A percentile compares a stretch with the other conserved stretches of the same genome.
These are phyloP conservation scores for Macrocentrus cingulum DNA, from an alignment of 1,140 invertebrate species.

Conservation along the genomic window DNA sequence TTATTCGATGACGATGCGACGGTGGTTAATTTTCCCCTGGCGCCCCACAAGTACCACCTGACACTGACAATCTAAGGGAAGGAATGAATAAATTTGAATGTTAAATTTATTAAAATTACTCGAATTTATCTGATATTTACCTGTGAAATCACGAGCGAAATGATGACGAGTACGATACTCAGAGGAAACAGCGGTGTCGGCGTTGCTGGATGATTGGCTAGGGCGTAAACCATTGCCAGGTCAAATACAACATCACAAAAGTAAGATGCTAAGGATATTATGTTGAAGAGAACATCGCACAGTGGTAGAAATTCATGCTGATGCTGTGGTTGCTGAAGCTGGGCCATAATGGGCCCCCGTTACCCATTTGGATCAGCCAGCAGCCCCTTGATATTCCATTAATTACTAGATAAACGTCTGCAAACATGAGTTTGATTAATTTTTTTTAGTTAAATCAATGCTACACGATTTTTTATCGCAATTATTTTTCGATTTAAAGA, in stretches of 20 bases:
- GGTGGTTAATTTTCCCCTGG: conserved; percentile 50
- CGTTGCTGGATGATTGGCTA: conserved; percentile 65
- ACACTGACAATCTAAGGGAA: conserved; percentile 48
- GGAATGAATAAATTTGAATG: neutral
- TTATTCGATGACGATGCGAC: conserved; percentile 24
- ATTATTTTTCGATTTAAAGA: conserved; percentile 5
- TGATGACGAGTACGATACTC: conserved; percentile 67
- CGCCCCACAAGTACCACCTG: conserved; percentile 57
- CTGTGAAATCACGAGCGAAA: conserved; percentile 76
- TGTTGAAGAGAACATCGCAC: conserved; percentile 88
- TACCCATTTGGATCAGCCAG: conserved; percentile 55
- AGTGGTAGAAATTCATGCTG: conserved; percentile 77
- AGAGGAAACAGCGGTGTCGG: conserved; percentile 65
- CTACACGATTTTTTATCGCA: conserved; percentile 3
- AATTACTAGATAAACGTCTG: neutral
- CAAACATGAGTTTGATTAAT: too few species aligned
- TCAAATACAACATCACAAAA: conserved; percentile 91
- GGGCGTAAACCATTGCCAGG: conserved; percentile 79
- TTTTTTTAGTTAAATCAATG: too few species aligned
- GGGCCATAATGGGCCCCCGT: conserved; percentile 57
- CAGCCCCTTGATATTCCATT: conserved; percentile 32
- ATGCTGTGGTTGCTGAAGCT: conserved; percentile 48
- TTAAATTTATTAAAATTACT: too few species aligned
- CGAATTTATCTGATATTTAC: conserved; percentile 47
- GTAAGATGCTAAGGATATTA: conserved; percentile 86